Evolutionary conservation across 2,888 invertebrate species (phyloP), one percentile per base, ranked within the genome.

Genomic region (Malachius bipustulatus): DNA sequence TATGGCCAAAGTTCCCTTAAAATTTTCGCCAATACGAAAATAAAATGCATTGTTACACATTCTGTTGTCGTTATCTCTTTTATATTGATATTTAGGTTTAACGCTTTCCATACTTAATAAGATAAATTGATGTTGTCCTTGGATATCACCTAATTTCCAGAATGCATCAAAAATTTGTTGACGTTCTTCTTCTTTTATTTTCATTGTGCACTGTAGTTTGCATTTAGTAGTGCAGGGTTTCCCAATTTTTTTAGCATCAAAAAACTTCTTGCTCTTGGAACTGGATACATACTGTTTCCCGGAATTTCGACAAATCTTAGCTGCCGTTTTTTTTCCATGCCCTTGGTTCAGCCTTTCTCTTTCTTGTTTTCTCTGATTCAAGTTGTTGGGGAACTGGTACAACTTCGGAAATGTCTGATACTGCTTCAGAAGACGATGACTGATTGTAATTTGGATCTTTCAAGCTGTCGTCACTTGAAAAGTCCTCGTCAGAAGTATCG

Each of bases 11-110:
- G 38, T 44, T 27, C 34, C 31, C 36, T 36, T 44, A 16, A 40
- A 44, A 33, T 26, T 34, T 27, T 14, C 33, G 13, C 30, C 15
- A 30, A 28, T 31, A 33, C 36, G 33, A 35, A 44, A 44, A 35
- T 31, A 44, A 32, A 44, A 44, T 2, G 41, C 33, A 35, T 34
- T 35, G 30, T 44, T 44, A 1, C 38, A 6, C 13, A 36, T 35
- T 26, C 47, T 35, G 8, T 36, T 35, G 36, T 40, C 31, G 31
- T 42, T 32, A 32, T 41, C 39, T 8, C 36, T 40, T 8, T 42
- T 32, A 33, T 47, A 47, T 26, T 41, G 32, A 34, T 47, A 43
- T 34, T 41, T 40, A n/a, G 40, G 43, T 35, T 27, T 37, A 29
- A 35, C 44, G 37, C 6, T 28, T 19, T 33, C 39, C 34, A 19